Evolutionary conservation across 2,113 vertebrate species (phyloP).

Genomic region (Eretmochelys imbricata): DNA sequence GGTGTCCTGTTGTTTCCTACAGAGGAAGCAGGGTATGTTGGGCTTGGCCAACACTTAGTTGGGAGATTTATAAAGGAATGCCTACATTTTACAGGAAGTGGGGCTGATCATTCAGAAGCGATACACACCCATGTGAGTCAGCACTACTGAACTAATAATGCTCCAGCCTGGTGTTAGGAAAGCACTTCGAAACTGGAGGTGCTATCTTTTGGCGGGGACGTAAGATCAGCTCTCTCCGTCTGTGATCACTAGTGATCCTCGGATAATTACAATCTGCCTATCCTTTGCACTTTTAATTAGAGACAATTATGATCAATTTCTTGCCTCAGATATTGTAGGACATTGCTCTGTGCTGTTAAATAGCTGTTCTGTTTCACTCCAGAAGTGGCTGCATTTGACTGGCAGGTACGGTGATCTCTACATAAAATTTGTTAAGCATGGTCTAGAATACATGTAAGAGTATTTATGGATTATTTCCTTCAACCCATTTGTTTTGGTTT

Average conservation of each 20-base stretch:
- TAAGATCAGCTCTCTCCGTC: neutral
- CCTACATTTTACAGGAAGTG: neutral
- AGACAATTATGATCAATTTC: neutral
- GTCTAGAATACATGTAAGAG: neutral
- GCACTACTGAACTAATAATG: fast-evolving
- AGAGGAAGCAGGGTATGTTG: neutral
- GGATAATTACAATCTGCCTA: neutral
- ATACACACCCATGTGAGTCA: neutral
- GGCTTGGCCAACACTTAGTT: neutral
- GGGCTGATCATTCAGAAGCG: neutral
- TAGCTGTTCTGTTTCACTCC: neutral
- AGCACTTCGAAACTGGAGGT: neutral
- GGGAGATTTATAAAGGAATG: neutral
- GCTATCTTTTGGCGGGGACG: neutral
- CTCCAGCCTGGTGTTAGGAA: neutral
- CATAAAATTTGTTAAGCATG: neutral
- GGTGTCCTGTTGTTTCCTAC: neutral
- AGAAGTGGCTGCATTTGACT: neutral
- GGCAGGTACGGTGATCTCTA: conserved; percentile 4
- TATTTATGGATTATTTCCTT: conserved; percentile 62
- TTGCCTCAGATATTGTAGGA: neutral
- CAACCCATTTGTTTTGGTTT: conserved; percentile 54
- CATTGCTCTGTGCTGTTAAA: neutral
- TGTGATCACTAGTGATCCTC: neutral
- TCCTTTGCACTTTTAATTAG: neutral